Evolutionary conservation across 2,888 invertebrate genomes (phyloP), one percentile per base, ranked within the genome.

Genomic region (Agrochola litura): DNA sequence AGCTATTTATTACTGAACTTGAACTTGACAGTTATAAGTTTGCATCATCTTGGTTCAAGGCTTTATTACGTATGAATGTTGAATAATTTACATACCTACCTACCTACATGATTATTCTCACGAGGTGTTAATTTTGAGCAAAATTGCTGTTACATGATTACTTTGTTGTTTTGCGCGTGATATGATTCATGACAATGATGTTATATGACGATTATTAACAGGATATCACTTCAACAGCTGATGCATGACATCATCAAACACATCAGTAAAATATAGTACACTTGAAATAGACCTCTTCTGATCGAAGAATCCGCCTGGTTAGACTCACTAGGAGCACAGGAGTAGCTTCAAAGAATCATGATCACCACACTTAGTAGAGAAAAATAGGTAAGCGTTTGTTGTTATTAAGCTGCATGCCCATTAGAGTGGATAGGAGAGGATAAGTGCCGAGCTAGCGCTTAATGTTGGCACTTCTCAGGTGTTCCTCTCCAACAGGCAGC

Each of bases 1-100:
- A n/a, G 49, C 14, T n/a, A 16, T 19, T 19, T 41, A 16, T 65
- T 52, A 30, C 4, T 61, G 56, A 68, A 61, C 79, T 75, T 82
- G 84, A 82, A 80, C 84, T 82, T 83, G 49, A 82, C 66, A 70
- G 83, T 69, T 70, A 76, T 37, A 43, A 30, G n/a, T 37, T 56
- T 6, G 16, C 49, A 37, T 54, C 64, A 37, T 22, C 46, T 56
- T 54, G 66, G 77, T 80, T 80, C 82, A 80, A 80, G 82, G 80
- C 41, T 43, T 1, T 22, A 19, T 66, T 80, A 69, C 58, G 56
- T 80, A 66, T 30, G 41, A 52, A 52, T 52, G 52, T 8, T 52
- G 8, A 52, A 52, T 19, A 52, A 52, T 52, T 52, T 52, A 52
- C 52, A 19, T 52, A 73, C 37, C 37, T 37, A 73, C 37, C 37